Evolutionary conservation across 2,113 vertebrate species (phyloP), one percentile per base, ranked within the genome.

Genomic region (Dromaius novaehollandiae): DNA sequence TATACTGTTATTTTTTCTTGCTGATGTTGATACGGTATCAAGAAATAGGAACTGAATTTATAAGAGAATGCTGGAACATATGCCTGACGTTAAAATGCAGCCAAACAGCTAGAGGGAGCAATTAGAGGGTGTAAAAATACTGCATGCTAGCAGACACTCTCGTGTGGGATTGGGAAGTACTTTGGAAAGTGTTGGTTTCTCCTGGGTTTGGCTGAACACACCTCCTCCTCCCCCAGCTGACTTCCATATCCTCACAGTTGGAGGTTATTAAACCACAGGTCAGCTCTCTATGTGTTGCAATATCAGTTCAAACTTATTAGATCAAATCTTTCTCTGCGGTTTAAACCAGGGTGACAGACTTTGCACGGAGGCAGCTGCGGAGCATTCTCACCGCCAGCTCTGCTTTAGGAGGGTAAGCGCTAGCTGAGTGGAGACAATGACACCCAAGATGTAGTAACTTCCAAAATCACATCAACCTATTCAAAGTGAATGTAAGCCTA

Each of bases 181-280:
- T 24, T 11, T 13, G 64, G 26, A 77, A 19, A 2, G 0, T 3
- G 26, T 71, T 13, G n/a, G 79, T 17, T 51, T 65, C 68, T 66
- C 40, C 1, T 2, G 60, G 60, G 74, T 56, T 50, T 36, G 13
- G 51, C 0, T 32, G 64, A 71, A 71, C 32, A 24, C 61, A 76
- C 38, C 34, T 9, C 73, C 70, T 83, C 53, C 77, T 40, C 44
- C 78, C 5, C 74, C 32, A 60, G 30, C 24, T 85, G 75, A 18
- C 56, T 32, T 30, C 34, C 56, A 32, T 34, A 17, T 11, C 75
- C 82, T 91, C n/a, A 32, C 22, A 85, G 91, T 46, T 66, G 76
- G 25, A 73, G 80, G 44, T 88, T 91, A 73, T 82, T 88, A 93
- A 93, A 90, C 68, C 83, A 81, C 69, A 61, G 74, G 61, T 83